Evolutionary conservation across 2,888 invertebrate genomes (phyloP), one percentile per base, ranked within the genome.

Genomic region (Pristionchus fissidentatus): DNA sequence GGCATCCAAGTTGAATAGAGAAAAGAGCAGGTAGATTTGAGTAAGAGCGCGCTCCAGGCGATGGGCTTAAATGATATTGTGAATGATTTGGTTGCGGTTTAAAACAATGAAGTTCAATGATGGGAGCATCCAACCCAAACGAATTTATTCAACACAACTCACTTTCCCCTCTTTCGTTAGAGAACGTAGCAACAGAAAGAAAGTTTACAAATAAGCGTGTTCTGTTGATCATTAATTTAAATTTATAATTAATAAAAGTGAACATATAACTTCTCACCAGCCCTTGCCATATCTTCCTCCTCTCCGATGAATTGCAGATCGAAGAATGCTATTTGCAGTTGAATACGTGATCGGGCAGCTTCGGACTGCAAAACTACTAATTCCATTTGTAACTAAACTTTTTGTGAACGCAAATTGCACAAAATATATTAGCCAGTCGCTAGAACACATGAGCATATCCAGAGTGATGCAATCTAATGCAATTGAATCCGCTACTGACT

Each of bases 251-350:
- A 57, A 57, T 26, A 26, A 19, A 26, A 57, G 4, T 57, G 26
- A 22, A 29, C 26, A 29, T 5, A 57, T 57, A 35, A 1, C 1
- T 62, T 15, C 43, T 26, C 5, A 57, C 79, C 79, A 3, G 79
- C 57, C 38, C 29, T 43, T 1, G 1, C 57, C 57, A 79, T 43
- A 8, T 79, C 79, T 26, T 79, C 55, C 13, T 57, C 55, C 3
- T 79, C 79, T 57, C 41, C 57, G 7, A 79, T 19, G 32, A 79
- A 79, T 32, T 79, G 79, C 38, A 79, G 57, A 29, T 79, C 79
- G 57, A 79, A 79, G 55, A 79, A 57, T 1, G 79, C 55, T 32
- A 55, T 57, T 29, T 79, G 79, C 15, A 79, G 57, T 41, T 79
- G 79, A 15, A 79, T 29, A 15, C 79, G 79, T 19, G 79, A 5